Evolutionary conservation across 2,797 vertebrate species (phyloP), one percentile per base, ranked within the genome.

Genomic region (Malurus splendens): DNA sequence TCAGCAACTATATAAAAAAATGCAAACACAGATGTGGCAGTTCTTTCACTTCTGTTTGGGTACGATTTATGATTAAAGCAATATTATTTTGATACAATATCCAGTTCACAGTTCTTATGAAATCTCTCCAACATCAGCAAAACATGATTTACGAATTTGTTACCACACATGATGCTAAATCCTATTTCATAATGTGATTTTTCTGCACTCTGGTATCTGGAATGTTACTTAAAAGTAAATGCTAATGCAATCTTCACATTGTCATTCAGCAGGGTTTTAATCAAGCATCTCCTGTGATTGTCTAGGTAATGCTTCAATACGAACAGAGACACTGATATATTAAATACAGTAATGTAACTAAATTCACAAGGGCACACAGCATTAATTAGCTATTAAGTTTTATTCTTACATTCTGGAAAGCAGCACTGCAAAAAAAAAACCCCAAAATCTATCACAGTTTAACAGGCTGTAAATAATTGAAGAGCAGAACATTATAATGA

Each of bases 331-430:
- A 79, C 12, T 2, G 18, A 23, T 45, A 60, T 9, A 66, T 89
- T 92, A 90, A 89, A 91, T 73, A 87, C 66, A 78, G 52, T 44
- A 76, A 74, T 24, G 65, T 39, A 85, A 90, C 44, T 82, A 70
- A 80, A 88, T 38, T 87, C 70, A 62, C 66, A 87, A 82, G 27
- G 50, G 70, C 30, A 78, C 15, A 70, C 5, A 51, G 48, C 14
- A 78, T 78, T 91, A 89, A 95, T 82, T 82, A 93, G 56, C 80
- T 72, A 62, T 50, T 56, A 66, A 56, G 20, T 83, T 89, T 89
- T 70, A 66, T 60, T 87, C 66, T 77, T 59, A 14, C 14, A 59
- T 76, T 89, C 85, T 73, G 41, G 28, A 90, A 85, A 60, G 61
- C 11, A 82, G 18, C 27, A 67, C 36, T 65, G 68, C 23, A 44